Evolutionary conservation across 2,797 vertebrate species (phyloP).

Genomic region (Euphonia xanthogaster): DNA sequence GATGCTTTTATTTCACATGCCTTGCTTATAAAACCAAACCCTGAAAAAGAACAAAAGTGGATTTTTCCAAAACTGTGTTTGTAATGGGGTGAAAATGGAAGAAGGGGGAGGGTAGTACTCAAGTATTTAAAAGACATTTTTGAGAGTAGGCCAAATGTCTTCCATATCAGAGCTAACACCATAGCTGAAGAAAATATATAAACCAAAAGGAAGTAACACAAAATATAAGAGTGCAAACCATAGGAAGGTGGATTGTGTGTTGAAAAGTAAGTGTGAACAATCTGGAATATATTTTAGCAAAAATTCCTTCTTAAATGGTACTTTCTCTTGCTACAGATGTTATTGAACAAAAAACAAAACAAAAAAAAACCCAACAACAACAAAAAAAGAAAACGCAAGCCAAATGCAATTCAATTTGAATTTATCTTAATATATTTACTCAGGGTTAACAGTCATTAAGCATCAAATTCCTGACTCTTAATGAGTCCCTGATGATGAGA

Average conservation of each 20-base stretch:
- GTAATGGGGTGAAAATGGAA: not conserved
- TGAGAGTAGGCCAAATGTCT: not conserved
- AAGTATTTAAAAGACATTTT: not conserved
- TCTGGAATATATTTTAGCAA: slow-evolving; percentile 62
- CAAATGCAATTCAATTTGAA: slow-evolving; percentile 64
- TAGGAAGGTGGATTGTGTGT: slow-evolving; percentile 3
- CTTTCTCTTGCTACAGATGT: slow-evolving; percentile 54
- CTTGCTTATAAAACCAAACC: not conserved
- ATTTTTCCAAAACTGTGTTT: not conserved
- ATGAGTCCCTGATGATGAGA: slow-evolving; percentile 72
- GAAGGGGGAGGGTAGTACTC: not conserved
- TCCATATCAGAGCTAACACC: not conserved
- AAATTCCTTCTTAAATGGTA: slow-evolving; percentile 68
- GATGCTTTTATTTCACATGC: not conserved
- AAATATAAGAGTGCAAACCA: not conserved
- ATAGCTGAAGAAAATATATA: not conserved
- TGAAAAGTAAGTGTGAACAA: slow-evolving; percentile 44
- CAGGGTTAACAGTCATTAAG: slow-evolving; percentile 77
- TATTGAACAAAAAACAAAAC: slow-evolving; percentile 28
- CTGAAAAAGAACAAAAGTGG: not conserved
- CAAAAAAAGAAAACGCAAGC: not conserved
- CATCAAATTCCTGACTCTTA: slow-evolving; percentile 75
- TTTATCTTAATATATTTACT: slow-evolving; percentile 80
- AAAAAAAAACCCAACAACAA: not conserved
- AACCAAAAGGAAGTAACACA: not conserved